Conservation (phyloP, 2,888 invertebrate genomes). For the Dexiosoma caninum region DNA sequence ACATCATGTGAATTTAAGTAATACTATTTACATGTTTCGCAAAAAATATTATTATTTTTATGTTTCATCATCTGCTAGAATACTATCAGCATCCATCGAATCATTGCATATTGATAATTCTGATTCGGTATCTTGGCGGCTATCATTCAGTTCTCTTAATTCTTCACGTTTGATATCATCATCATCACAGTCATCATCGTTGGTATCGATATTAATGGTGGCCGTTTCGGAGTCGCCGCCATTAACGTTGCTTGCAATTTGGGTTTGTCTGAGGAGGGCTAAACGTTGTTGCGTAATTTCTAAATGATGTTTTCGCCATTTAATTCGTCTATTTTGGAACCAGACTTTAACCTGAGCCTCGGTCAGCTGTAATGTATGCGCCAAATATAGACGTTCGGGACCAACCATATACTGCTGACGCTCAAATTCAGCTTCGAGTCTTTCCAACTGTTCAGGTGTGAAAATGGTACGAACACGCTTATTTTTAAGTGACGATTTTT, state of each 20-base stretch:
- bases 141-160: slow-evolving; percentile 63
- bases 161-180: slow-evolving; percentile 72
- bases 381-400: slow-evolving; percentile 94
- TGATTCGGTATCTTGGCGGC: slow-evolving; percentile 72
- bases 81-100: slow-evolving; percentile 76
- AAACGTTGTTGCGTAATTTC: slow-evolving; percentile 93
- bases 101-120: slow-evolving; percentile 78
- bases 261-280: slow-evolving; percentile 79
- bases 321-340: slow-evolving; percentile 94
- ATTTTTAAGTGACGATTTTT: slow-evolving; percentile 80
- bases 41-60: slow-evolving; percentile 60
- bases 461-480: slow-evolving; percentile 97
- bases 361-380: slow-evolving; percentile 79
- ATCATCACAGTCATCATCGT: slow-evolving; percentile 69
- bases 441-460: slow-evolving; percentile 96
- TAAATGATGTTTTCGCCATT: slow-evolving; percentile 95
- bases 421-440: slow-evolving; percentile 96
- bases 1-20: slow-evolving; percentile 32
- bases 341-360: slow-evolving; percentile 89
- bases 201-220: slow-evolving; percentile 45
- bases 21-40: slow-evolving; percentile 39
- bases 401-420: slow-evolving; percentile 99
- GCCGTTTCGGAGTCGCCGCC: slow-evolving; percentile 30
- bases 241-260: slow-evolving; percentile 61
- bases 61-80: slow-evolving; percentile 75